Base-by-base conservation (phyloP, 2,888 invertebrate species). In the Hypolimnas misippus region DNA sequence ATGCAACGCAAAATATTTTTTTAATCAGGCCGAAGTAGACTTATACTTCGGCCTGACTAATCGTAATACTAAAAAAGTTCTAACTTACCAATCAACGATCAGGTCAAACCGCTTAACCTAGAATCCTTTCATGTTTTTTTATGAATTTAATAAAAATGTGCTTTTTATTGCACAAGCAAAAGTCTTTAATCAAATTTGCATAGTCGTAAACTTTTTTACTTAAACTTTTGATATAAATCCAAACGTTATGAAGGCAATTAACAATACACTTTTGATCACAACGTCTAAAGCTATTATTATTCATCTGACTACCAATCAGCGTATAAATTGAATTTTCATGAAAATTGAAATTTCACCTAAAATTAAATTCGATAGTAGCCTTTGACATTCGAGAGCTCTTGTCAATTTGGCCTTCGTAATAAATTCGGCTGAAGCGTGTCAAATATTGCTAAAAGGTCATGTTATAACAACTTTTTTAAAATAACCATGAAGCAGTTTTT, bases 301-400 rank as follows among this genome's bases (percentile, higher is more conserved):
- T 49, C 14, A 49, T 49, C 21, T 49, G 7, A 49, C 29, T 14
- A 14, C 14, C 29, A 14, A 29, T 29, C 29, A 49, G n/a, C 49
- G 14, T 29, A 21, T 29, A 29, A 49, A 49, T 49, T 49, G 14
- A 49, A 49, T 49, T 49, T 49, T 29, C 49, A 49, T 29, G 29
- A 49, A 42, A 51, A 42, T 40, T 25, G 12, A 46, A 54, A 46
- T 38, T 46, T 10, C 46, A 25, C 17, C 53, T 25, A 40, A 53
- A 53, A 59, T 59, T 59, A 59, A 53, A 53, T 46, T 53, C 35
- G 42, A 59, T 59, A 52, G 59, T 42, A 33, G 35, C 46, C 59
- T 38, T 46, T 53, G 59, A 59, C 35, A 53, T 46, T 59, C 25
- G 38, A 59, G 59, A 46, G 38, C 17, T 14, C 42, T 46, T 19